Percentiles rank a stretch among this genome's conserved stretches.
Conservation (phyloP, 2,113 vertebrate genomes). For the Epinephelus cyanopodus region DNA sequence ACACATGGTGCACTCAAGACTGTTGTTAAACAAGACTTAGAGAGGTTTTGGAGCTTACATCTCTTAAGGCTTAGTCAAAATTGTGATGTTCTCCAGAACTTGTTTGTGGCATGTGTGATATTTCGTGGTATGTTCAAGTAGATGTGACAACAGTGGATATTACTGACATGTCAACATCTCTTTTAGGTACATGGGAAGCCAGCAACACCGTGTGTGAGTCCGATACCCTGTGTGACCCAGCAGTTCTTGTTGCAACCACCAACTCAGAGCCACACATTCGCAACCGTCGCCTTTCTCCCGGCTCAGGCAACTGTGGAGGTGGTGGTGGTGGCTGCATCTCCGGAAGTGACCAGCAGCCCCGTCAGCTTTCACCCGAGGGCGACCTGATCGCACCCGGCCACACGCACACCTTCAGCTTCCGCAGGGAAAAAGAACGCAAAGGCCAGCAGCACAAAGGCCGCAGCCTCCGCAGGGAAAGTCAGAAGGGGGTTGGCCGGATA, state of each 20-base stretch:
- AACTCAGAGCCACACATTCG: slow-evolving; percentile 87
- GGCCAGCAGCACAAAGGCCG: slow-evolving; percentile 76
- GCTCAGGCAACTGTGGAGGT: slow-evolving; percentile 82
- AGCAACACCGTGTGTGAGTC: slow-evolving; percentile 84
- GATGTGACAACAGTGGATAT: neutral
- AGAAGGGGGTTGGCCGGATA: slow-evolving; percentile 42
- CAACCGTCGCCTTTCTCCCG: slow-evolving; percentile 87
- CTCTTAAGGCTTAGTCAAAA: neutral
- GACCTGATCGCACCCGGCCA: slow-evolving; percentile 57
- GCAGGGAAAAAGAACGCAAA: slow-evolving; percentile 80
- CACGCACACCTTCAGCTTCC: slow-evolving; percentile 51
- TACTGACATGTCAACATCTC: neutral
- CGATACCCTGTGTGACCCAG: slow-evolving; percentile 82
- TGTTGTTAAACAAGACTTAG: neutral
- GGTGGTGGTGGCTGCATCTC: slow-evolving; percentile 81
- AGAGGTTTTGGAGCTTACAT: too few relatives aligned
- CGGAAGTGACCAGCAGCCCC: slow-evolving; percentile 64
- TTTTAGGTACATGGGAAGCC: slow-evolving; percentile 87
- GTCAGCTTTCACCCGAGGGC: slow-evolving; percentile 66
- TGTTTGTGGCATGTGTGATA: neutral
- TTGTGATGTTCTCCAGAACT: neutral
- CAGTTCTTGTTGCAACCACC: slow-evolving; percentile 81
- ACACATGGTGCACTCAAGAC: neutral
- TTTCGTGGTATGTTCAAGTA: neutral
- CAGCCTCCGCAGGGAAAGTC: slow-evolving; percentile 74